Conservation (phyloP, 2,888 invertebrate species). For the Acleris laterana region DNA sequence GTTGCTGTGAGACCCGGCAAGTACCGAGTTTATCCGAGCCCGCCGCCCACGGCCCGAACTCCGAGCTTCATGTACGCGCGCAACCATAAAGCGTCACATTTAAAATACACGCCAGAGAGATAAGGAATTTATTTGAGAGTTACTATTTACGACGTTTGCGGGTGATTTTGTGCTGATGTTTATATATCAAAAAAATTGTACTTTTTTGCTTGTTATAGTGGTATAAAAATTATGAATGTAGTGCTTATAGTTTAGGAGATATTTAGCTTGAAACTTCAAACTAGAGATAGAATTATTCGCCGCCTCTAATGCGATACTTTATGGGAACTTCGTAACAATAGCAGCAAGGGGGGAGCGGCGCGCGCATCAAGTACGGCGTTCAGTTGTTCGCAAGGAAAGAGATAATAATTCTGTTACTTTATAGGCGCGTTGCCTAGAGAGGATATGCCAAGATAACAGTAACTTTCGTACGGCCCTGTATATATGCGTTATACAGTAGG, state of each 20-base stretch:
- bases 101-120: slow-evolving; percentile 82
- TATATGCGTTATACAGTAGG: slow-evolving; percentile 61
- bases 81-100: slow-evolving; percentile 80
- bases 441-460: slow-evolving; percentile 86
- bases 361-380: slow-evolving; percentile 74
- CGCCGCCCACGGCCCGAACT: slow-evolving; percentile 56
- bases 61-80: slow-evolving; percentile 71
- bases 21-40: slow-evolving; percentile 66
- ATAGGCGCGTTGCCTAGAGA: slow-evolving; percentile 82
- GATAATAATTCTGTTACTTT: slow-evolving; percentile 76
- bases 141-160: slow-evolving; percentile 42
- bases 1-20: slow-evolving; percentile 82
- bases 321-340: slow-evolving; percentile 83
- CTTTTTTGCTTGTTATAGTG: slow-evolving; percentile 61
- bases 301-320: slow-evolving; percentile 68
- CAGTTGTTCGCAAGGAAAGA: slow-evolving; percentile 62
- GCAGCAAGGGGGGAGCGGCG: slow-evolving; percentile 81
- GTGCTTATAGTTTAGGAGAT: slow-evolving; percentile 44
- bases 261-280: slow-evolving; percentile 58
- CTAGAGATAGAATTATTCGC: slow-evolving; percentile 78
- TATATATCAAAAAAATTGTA: slow-evolving; percentile 66
- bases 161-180: slow-evolving; percentile 30
- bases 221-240: slow-evolving; percentile 46
- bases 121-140: slow-evolving; percentile 78
- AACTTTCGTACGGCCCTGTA: slow-evolving; percentile 81